Evolutionary conservation across 2,888 invertebrate species (phyloP).

Genomic region (Choreutis nemorana): DNA sequence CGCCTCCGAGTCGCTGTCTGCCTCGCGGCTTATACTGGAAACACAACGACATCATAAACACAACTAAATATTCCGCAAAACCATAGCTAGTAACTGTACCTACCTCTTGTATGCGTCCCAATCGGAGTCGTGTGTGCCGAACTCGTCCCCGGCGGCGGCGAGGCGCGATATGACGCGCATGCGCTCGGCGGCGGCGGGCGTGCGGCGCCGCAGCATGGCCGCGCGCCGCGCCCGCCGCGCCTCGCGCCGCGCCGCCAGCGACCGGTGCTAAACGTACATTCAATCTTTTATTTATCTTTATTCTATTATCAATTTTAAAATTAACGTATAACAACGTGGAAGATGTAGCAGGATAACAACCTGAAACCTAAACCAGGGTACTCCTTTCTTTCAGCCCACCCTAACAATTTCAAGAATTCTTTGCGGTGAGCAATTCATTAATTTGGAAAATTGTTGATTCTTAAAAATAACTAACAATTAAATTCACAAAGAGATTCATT

Average conservation of each 20-base stretch:
- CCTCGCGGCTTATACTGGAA: conserved; percentile 50
- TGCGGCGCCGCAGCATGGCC: conserved; percentile 89
- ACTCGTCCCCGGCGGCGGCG: conserved; percentile 81
- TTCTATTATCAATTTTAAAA: too few species aligned
- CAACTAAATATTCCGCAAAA: too few species aligned
- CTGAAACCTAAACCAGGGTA: too few species aligned
- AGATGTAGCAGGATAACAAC: too few species aligned
- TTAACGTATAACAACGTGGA: too few species aligned
- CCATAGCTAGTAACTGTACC: too few species aligned
- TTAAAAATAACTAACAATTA: conserved; percentile 1
- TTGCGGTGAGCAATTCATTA: conserved; percentile 1
- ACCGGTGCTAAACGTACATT: conserved; percentile 66
- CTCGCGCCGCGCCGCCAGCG: conserved; percentile 75
- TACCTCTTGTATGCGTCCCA: conserved; percentile 96
- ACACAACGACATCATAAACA: too few species aligned
- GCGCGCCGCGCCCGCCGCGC: conserved; percentile 79
- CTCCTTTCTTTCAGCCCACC: too few species aligned
- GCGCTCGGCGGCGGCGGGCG: conserved; percentile 91
- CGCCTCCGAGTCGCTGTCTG: conserved; percentile 90
- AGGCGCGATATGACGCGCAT: conserved; percentile 94
- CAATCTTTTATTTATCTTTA: too few species aligned
- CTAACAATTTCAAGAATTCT: too few species aligned
- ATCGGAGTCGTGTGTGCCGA: conserved; percentile 92
- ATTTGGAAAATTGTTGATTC: not conserved
- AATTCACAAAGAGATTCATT: too few species aligned